Conservation (phyloP, 2,888 invertebrate species). For the Drosophila eohydei region DNA sequence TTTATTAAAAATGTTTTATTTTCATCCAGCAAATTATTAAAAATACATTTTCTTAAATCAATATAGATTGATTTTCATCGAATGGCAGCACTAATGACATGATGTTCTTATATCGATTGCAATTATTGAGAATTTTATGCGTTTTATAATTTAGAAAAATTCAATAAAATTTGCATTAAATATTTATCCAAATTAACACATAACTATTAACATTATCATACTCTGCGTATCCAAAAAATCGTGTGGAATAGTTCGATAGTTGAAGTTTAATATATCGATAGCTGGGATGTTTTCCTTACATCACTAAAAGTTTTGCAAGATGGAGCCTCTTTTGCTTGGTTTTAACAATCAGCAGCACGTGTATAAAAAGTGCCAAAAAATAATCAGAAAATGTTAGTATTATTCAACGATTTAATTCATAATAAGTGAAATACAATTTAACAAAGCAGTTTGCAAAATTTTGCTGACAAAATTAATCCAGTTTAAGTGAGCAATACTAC, state of each 20-base stretch:
- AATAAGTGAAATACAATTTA: conserved; percentile 44
- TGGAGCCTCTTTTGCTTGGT: conserved; percentile 85
- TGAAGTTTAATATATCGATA: conserved; percentile 48
- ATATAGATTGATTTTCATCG: not conserved
- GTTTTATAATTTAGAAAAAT: too few relatives aligned
- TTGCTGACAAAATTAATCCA: conserved; percentile 39
- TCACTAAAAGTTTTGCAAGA: conserved; percentile 83
- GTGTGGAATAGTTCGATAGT: conserved; percentile 19
- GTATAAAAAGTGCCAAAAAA: conserved; percentile 85
- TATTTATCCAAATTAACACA: not conserved
- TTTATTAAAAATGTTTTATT: not conserved
- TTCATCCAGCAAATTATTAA: not conserved
- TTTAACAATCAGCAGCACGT: conserved; percentile 85
- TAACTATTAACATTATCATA: not conserved
- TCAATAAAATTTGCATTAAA: too few relatives aligned
- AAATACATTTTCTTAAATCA: too few relatives aligned
- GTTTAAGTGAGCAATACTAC: conserved; percentile 52
- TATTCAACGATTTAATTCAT: conserved; percentile 50
- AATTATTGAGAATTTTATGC: accelerated
- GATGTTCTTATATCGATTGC: conserved; percentile 7
- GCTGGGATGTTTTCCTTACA: conserved; percentile 44
- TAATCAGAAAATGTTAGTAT: conserved; percentile 85
- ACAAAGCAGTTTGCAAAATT: conserved; percentile 36
- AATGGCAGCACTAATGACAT: not conserved
- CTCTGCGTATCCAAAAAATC: not conserved